Evolutionary conservation across 2,113 vertebrate genomes (phyloP).

Genomic region (Oreocharis arfaki): DNA sequence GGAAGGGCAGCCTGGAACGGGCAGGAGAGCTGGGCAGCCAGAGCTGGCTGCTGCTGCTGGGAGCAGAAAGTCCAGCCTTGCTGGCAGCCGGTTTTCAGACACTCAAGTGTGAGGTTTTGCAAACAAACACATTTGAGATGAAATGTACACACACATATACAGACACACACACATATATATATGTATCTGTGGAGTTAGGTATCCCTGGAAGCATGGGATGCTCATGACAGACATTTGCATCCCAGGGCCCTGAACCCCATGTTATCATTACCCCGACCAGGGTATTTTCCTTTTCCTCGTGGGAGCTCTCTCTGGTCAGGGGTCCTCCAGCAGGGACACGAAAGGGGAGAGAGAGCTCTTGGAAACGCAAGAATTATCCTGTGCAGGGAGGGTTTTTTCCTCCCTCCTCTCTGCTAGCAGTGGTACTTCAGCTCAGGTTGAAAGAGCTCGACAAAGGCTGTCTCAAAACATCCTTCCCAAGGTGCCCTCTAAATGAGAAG

Average conservation of each 20-base stretch:
- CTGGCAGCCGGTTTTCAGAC: background rate
- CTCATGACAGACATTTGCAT: background rate
- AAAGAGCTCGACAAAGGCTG: background rate
- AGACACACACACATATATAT: rapidly evolving
- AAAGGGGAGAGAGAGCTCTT: background rate
- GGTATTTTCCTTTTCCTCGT: background rate
- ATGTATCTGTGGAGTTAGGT: background rate
- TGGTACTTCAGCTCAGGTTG: background rate
- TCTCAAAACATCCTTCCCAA: background rate
- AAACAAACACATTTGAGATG: background rate
- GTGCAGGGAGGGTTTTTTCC: rapidly evolving
- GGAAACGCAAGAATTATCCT: background rate
- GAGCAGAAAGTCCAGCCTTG: background rate
- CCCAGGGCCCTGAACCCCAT: background rate
- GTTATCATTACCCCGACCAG: background rate
- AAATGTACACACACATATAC: background rate
- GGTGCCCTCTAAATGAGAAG: background rate
- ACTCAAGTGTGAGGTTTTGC: background rate
- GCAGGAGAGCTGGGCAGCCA: background rate
- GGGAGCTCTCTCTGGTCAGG: background rate
- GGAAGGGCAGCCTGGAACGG: background rate
- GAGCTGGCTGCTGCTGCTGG: background rate
- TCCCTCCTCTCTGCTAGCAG: background rate
- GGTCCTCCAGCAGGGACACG: background rate
- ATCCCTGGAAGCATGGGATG: rapidly evolving